Conservation (phyloP, 1,140 invertebrate genomes). For the Lordiphosa mommai region DNA sequence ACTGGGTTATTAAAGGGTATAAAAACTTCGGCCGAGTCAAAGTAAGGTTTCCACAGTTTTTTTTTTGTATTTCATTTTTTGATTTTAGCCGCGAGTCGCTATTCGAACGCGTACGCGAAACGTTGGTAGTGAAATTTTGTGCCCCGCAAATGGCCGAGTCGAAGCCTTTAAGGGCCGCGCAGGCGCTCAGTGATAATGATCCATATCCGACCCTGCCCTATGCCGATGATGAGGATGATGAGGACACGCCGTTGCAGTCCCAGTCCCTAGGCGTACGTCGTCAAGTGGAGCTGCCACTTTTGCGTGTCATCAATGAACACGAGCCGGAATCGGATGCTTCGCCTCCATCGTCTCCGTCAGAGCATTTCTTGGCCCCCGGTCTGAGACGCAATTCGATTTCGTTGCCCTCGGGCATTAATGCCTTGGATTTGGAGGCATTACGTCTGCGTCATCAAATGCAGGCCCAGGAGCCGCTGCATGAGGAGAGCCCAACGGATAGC, state of each 20-base stretch:
- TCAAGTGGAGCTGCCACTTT: constrained; percentile 39
- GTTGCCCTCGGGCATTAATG: constrained; percentile 69
- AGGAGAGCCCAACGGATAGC: constrained; percentile 56
- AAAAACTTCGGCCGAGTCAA: no score
- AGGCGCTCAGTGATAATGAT: constrained; percentile 36
- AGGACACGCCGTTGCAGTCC: not conserved
- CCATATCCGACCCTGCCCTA: constrained; percentile 36
- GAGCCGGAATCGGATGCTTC: not conserved
- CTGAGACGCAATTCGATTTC: constrained; percentile 71
- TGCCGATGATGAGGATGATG: constrained; percentile 12
- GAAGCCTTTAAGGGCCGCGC: constrained; percentile 28
- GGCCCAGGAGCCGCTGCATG: constrained; percentile 60
- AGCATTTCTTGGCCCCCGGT: constrained; percentile 38
- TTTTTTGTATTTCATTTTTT: not conserved
- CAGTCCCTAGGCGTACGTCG: constrained; percentile 38
- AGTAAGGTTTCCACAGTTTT: no score
- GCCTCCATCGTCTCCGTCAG: constrained; percentile 6
- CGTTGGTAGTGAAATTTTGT: no score
- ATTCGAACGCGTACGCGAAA: not conserved
- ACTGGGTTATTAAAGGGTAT: no score
- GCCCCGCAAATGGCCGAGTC: not conserved
- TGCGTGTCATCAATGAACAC: constrained; percentile 38
- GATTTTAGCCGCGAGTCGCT: constrained; percentile 7
- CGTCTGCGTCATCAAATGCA: constrained; percentile 70
- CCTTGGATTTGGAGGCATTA: constrained; percentile 63